A percentile compares a stretch with the other conserved stretches of the same genome.
Evolutionary conservation across 2,888 invertebrate species (phyloP).

Genomic region (Lamproptera curius): DNA sequence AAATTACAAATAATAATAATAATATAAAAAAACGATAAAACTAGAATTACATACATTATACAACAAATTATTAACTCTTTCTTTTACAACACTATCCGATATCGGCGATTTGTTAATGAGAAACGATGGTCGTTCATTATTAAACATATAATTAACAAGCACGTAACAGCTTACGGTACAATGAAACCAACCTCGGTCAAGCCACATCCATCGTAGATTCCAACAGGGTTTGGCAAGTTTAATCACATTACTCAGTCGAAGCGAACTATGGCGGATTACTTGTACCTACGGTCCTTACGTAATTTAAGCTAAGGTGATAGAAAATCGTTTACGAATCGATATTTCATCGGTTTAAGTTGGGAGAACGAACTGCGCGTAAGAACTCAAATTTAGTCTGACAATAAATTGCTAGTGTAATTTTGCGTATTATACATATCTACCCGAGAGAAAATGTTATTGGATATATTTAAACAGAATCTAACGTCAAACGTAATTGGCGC

Average conservation of each 20-base stretch:
- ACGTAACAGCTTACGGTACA: conserved; percentile 64
- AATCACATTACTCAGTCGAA: conserved; percentile 23
- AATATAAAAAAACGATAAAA: conserved; percentile 74
- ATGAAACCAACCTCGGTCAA: conserved; percentile 53
- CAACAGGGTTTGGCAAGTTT: conserved; percentile 28
- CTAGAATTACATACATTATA: conserved; percentile 75
- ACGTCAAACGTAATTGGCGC: too few relatives aligned
- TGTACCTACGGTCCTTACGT: too few relatives aligned
- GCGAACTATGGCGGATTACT: conserved; percentile 14
- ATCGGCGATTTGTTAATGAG: conserved; percentile 47
- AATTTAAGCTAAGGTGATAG: too few relatives aligned
- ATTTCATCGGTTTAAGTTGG: too few relatives aligned
- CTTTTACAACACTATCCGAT: conserved; percentile 62
- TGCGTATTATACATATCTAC: conserved; percentile 19
- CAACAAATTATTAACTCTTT: conserved; percentile 73
- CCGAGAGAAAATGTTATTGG: too few relatives aligned
- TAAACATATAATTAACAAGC: conserved; percentile 54
- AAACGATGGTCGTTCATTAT: conserved; percentile 49
- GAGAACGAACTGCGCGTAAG: not conserved
- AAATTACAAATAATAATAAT: conserved; percentile 76
- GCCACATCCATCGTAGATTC: conserved; percentile 32
- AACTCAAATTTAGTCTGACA: not conserved
- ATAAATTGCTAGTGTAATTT: conserved; percentile 3
- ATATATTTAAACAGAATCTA: too few relatives aligned
- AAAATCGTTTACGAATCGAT: too few relatives aligned